These are phyloP conservation scores for Falco novaeseelandiae DNA, from an alignment of 2,797 vertebrate genomes.

Conservation along the genomic window DNA sequence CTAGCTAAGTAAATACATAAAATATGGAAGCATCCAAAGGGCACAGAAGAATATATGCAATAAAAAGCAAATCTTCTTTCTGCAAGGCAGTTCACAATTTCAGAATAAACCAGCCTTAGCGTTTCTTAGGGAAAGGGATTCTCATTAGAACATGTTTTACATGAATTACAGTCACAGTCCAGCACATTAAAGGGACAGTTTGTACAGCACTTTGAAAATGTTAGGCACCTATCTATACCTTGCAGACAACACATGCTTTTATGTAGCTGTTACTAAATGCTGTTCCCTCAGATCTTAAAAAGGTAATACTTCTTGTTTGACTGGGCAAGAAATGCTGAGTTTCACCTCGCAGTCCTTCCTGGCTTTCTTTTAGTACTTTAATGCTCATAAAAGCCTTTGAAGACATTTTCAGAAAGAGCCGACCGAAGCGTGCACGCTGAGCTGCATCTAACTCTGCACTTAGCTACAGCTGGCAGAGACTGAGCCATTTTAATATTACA, in stretches of 20 bases:
- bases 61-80: background rate
- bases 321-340: background rate
- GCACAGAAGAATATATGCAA: conserved; percentile 8
- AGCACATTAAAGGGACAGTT: conserved; percentile 1
- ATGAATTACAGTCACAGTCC: conserved; percentile 8
- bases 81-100: background rate
- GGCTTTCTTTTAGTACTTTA: background rate
- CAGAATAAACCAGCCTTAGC: conserved; percentile 3
- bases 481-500: background rate
- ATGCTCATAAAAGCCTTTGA: background rate
- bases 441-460: background rate
- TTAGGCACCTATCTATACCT: conserved; percentile 15
- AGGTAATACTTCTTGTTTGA: conserved; percentile 16
- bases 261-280: conserved; percentile 15
- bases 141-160: conserved; percentile 13
- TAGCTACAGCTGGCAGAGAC: background rate
- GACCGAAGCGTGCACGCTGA: background rate
- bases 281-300: background rate
- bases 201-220: background rate
- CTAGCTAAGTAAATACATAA: conserved; percentile 35
- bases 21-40: conserved; percentile 16
- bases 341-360: background rate
- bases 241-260: background rate
- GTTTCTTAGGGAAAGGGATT: background rate
- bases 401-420: background rate